A percentile compares a stretch with the other conserved stretches of the same genome.
Evolutionary conservation across 2,797 vertebrate genomes (phyloP).

Genomic region (Apogon talboti): DNA sequence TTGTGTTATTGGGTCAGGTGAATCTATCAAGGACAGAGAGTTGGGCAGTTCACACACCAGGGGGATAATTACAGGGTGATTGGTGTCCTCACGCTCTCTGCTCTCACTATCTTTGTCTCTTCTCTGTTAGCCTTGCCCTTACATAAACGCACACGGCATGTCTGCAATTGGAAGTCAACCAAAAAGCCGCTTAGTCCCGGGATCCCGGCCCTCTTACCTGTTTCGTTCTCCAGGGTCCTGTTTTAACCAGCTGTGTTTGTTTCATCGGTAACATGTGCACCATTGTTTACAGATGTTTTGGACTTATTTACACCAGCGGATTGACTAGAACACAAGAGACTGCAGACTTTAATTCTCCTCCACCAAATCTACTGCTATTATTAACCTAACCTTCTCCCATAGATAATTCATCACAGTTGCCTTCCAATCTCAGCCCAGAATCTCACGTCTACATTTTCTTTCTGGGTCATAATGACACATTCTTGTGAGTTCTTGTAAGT

Average conservation of each 20-base stretch:
- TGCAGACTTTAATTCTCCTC: conserved; percentile 57
- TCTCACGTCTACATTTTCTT: conserved; percentile 62
- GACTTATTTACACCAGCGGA: conserved; percentile 91
- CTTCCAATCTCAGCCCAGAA: conserved; percentile 53
- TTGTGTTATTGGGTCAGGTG: conserved; percentile 83
- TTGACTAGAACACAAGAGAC: conserved; percentile 71
- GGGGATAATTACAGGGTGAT: conserved; percentile 84
- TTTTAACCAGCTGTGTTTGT: conserved; percentile 86
- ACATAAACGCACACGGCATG: conserved; percentile 66
- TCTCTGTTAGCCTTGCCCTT: conserved; percentile 69
- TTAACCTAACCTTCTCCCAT: conserved; percentile 77
- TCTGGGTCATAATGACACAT: conserved; percentile 72
- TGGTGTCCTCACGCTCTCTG: conserved; percentile 80
- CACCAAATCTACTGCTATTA: conserved; percentile 76
- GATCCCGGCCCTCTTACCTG: conserved; percentile 61
- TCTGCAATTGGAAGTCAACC: conserved; percentile 60
- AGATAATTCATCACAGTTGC: conserved; percentile 77
- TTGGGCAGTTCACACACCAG: conserved; percentile 77
- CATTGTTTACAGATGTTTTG: conserved; percentile 89
- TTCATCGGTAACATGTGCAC: conserved; percentile 68
- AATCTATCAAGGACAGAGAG: conserved; percentile 81
- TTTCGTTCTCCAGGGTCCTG: conserved; percentile 72
- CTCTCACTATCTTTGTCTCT: conserved; percentile 78
- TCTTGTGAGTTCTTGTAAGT: conserved; percentile 30
- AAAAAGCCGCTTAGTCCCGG: conserved; percentile 46